Conservation (phyloP, 2,888 invertebrate species). For the Tenthredo notha region DNA sequence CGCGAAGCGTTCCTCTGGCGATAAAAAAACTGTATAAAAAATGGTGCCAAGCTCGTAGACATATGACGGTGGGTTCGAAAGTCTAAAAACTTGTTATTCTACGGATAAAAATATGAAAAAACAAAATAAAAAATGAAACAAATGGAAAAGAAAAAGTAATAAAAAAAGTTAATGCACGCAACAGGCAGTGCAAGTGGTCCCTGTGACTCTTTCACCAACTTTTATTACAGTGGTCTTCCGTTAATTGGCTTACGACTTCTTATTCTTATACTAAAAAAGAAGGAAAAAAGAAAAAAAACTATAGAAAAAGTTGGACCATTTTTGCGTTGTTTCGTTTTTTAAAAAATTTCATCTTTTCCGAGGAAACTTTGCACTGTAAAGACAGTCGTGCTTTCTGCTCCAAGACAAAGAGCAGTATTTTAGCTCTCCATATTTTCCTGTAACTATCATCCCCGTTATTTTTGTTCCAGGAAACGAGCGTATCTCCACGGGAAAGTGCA, state of each 20-base stretch:
- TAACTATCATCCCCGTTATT: conserved; percentile 10
- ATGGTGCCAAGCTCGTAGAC: neutral
- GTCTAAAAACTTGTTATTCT: conserved; percentile 20
- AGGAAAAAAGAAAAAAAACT: neutral
- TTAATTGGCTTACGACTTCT: neutral
- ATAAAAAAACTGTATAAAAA: conserved; percentile 15
- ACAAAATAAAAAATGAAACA: neutral
- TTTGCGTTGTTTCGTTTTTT: neutral
- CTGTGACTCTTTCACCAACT: neutral
- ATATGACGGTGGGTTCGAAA: neutral
- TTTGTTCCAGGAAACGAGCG: conserved; percentile 35
- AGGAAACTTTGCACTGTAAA: neutral
- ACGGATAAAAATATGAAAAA: neutral
- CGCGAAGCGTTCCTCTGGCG: neutral
- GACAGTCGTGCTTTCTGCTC: neutral
- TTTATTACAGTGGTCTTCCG: neutral
- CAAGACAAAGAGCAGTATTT: neutral
- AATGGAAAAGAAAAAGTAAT: neutral
- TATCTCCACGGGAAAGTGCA: neutral
- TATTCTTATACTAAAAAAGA: neutral
- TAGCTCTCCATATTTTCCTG: neutral
- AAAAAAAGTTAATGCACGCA: conserved; percentile 6
- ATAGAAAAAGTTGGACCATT: neutral
- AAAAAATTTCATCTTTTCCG: neutral
- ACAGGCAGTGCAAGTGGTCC: conserved; percentile 1